Percentiles rank a stretch among this genome's conserved stretches.
phyloP scores from a whole-genome alignment of 2,888 invertebrate species.

The Mayetiola destructor region DNA sequence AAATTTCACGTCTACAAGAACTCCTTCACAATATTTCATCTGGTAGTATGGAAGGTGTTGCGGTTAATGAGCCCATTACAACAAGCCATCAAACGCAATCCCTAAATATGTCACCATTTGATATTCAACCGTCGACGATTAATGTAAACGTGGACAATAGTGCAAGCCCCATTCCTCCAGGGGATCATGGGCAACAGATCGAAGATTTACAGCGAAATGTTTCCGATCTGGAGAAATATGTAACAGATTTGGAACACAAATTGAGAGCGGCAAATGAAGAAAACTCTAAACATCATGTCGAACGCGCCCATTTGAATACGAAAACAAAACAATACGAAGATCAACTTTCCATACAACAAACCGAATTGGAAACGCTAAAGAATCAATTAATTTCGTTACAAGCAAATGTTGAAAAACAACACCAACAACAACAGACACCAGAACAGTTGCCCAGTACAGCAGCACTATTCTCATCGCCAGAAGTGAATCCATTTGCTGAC shows the following conservation, averaged over 20 bases:
- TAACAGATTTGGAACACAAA: slow-evolving; percentile 32
- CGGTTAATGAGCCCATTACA: background rate
- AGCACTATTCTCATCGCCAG: background rate
- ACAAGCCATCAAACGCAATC: background rate
- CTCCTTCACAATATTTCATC: background rate
- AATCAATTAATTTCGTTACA: background rate
- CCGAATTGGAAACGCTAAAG: background rate
- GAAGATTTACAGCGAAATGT: slow-evolving; percentile 33
- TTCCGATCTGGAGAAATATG: slow-evolving; percentile 32
- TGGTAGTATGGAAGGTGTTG: background rate
- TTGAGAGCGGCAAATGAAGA: slow-evolving; percentile 24
- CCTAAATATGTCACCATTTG: background rate
- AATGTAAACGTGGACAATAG: background rate
- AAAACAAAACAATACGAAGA: slow-evolving; percentile 5
- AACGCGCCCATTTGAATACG: background rate
- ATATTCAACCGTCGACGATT: background rate
- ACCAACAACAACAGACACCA: background rate
- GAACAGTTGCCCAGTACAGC: background rate
- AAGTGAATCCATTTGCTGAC: background rate
- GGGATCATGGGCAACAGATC: slow-evolving; percentile 29
- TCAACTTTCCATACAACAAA: background rate
- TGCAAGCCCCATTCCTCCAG: slow-evolving; percentile 20
- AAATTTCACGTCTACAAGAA: slow-evolving; percentile 3
- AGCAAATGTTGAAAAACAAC: background rate
- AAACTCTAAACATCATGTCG: background rate